phyloP scores from a whole-genome alignment of 35 echinoderm and acorn worm species.

The Strongylocentrotus purpuratus region DNA sequence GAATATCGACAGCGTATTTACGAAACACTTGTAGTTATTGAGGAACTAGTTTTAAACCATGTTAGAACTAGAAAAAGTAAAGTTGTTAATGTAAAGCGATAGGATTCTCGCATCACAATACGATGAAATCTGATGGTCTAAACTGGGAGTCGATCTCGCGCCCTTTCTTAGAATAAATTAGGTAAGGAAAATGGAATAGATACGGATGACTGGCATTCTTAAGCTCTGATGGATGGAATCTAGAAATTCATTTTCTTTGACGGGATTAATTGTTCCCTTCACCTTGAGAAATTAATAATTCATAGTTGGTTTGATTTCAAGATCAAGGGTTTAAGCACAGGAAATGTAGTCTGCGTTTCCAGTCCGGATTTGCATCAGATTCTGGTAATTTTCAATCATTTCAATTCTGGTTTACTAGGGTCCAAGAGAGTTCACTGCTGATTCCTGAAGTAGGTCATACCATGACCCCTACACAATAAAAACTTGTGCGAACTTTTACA shows the following conservation, averaged over 20 bases:
- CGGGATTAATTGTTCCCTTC: neutral
- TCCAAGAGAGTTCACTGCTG: neutral
- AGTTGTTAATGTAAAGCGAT: too few relatives aligned
- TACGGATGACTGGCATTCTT: neutral
- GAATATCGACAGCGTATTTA: too few relatives aligned
- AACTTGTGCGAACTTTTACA: neutral
- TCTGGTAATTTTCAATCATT: too few relatives aligned
- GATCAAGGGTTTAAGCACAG: neutral
- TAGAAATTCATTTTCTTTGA: too few relatives aligned
- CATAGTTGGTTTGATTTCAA: neutral
- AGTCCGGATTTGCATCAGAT: neutral
- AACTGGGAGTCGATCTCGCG: neutral
- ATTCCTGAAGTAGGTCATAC: neutral
- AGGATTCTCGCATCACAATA: too few relatives aligned
- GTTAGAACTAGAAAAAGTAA: too few relatives aligned
- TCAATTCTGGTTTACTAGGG: neutral
- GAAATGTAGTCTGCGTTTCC: neutral
- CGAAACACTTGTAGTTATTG: too few relatives aligned
- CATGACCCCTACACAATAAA: neutral
- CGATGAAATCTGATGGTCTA: too few relatives aligned
- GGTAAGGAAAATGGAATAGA: neutral
- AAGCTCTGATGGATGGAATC: neutral
- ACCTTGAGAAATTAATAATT: conserved; percentile 19
- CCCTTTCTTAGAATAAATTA: conserved; percentile 5
- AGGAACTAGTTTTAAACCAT: too few relatives aligned